Base-by-base conservation (phyloP, 2,888 invertebrate genomes). In the Macroteleia sp. region DNA sequence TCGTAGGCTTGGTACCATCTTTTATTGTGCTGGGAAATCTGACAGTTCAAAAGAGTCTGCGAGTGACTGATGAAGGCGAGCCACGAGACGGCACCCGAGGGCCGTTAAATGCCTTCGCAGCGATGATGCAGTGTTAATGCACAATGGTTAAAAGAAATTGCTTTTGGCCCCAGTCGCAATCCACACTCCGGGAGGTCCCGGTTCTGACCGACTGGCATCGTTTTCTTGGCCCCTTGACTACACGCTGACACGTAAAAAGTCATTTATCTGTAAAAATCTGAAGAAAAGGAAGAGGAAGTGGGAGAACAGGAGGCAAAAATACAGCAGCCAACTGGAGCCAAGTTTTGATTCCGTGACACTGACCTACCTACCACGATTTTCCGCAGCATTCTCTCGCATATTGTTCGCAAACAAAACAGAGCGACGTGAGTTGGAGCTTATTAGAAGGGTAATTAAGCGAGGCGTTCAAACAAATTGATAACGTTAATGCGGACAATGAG, bases 111-210 rank as follows among this genome's bases (percentile, higher is more conserved):
- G 84, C 85, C 84, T 76, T 71, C 67, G 66, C 74, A 82, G 83
- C 83, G 82, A 87, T 88, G 89, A 89, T 89, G 86, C 87, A 84
- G 86, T 88, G 88, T 86, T 88, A 86, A 88, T 85, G 82, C 79
- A 90, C 88, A 90, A 89, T 87, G 77, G 79, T 80, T 81, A 70
- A 75, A 67, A 84, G 87, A 85, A 88, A 89, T 89, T 87, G 88
- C 82, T 85, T 86, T 83, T 81, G 81, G 80, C 73, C 84, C 85
- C 83, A 85, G 83, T 87, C 83, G 86, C 80, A 78, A 83, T 77
- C 81, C 59, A 79, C 85, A 19, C 87, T 71, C 56, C 85, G 86
- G 88, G 89, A 87, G 88, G 87, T 86, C 86, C 74, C 67, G 62
- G 56, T 77, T 83, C 69, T 69, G 59, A 69, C 69, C 69, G 69